A percentile compares a stretch with the other conserved stretches of the same genome.
These are phyloP conservation scores for Paraescarpia echinospica DNA, from an alignment of 1,140 invertebrate species.

Conservation along the genomic window DNA sequence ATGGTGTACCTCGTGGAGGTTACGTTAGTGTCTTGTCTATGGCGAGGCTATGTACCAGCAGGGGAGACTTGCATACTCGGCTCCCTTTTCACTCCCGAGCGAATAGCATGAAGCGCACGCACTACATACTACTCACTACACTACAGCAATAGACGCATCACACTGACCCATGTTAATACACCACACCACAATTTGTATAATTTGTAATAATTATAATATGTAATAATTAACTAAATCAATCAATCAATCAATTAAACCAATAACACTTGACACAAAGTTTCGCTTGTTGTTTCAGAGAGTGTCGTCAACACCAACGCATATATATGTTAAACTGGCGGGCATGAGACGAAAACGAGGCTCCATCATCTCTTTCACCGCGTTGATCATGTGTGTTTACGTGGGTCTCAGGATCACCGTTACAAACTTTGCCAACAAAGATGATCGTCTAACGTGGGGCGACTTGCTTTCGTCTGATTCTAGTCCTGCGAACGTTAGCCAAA, in stretches of 20 bases:
- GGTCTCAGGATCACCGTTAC: not conserved
- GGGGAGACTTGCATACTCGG: too few species aligned
- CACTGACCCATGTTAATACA: too few species aligned
- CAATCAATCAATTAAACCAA: not conserved
- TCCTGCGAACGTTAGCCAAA: not conserved
- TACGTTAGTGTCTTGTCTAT: too few species aligned
- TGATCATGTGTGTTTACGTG: not conserved
- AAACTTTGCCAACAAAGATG: not conserved
- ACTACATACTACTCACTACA: too few species aligned
- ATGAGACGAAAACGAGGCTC: not conserved
- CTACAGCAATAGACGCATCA: too few species aligned
- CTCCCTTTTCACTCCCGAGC: too few species aligned
- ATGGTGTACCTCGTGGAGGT: too few species aligned
- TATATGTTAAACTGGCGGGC: not conserved
- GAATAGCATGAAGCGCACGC: too few species aligned
- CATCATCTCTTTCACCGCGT: not conserved
- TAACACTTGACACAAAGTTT: not conserved
- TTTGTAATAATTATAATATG: too few species aligned
- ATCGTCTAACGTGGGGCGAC: not conserved
- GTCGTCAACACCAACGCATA: not conserved
- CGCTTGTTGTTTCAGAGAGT: not conserved
- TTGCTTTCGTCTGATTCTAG: not conserved
- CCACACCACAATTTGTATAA: too few species aligned
- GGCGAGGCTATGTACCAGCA: too few species aligned
- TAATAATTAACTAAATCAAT: too few species aligned